Percentiles rank a stretch among this genome's conserved stretches.
Evolutionary conservation across 2,113 vertebrate genomes (phyloP).

Genomic region (Rutilus rutilus): DNA sequence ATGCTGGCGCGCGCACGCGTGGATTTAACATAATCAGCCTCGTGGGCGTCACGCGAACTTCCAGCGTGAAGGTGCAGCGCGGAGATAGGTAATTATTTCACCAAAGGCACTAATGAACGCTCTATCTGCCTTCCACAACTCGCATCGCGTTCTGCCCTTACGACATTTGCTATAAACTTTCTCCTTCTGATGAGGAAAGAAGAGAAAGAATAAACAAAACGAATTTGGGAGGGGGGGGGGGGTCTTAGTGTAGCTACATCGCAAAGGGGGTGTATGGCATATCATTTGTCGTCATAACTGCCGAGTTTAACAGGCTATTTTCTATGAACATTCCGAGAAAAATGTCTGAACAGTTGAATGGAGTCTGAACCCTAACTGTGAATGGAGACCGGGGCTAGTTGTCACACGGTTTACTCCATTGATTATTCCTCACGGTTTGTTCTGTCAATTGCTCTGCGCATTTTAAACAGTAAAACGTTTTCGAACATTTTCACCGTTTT

Average conservation of each 20-base stretch:
- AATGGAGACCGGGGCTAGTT: not conserved
- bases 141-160: slow-evolving; percentile 46
- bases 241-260: not conserved
- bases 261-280: slow-evolving; percentile 11
- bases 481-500: not conserved
- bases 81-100: slow-evolving; percentile 73
- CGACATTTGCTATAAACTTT: slow-evolving; percentile 49
- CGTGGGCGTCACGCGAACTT: slow-evolving; percentile 67
- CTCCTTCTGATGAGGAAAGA: slow-evolving; percentile 21
- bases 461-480: not conserved
- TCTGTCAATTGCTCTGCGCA: not conserved
- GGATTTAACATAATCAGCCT: slow-evolving; percentile 73
- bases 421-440: not conserved
- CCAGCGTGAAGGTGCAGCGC: slow-evolving; percentile 69
- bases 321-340: not conserved
- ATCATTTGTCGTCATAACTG: slow-evolving; percentile 16
- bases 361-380: not conserved
- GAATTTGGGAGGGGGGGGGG: not conserved
- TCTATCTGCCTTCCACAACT: slow-evolving; percentile 49
- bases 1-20: slow-evolving; percentile 62
- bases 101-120: slow-evolving; percentile 57
- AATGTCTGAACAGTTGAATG: not conserved
- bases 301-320: not conserved
- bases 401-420: not conserved
- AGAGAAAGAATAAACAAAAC: slow-evolving; percentile 41